Conservation (phyloP, 2,113 vertebrate genomes). For the Hyperoodon ampullatus region DNA sequence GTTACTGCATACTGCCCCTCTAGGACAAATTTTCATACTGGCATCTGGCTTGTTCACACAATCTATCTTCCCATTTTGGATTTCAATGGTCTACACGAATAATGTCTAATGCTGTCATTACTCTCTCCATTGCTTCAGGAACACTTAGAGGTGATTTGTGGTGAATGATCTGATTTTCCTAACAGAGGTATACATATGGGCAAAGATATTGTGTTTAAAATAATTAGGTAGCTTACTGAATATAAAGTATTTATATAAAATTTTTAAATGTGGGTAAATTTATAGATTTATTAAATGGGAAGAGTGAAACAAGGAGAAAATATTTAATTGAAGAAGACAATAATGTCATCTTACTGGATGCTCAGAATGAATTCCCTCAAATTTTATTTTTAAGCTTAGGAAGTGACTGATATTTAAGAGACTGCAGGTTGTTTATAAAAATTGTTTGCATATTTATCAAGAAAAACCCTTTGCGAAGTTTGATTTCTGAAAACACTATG, state of each 20-base stretch:
- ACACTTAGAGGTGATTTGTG: not conserved
- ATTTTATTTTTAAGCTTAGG: not conserved
- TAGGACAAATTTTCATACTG: constrained; percentile 42
- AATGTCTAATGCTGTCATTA: not conserved
- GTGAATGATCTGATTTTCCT: not conserved
- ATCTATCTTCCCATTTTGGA: constrained; percentile 2
- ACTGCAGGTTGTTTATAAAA: not conserved
- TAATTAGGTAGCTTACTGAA: not conserved
- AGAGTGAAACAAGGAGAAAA: not conserved
- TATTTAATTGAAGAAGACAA: not conserved
- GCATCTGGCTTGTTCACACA: not conserved
- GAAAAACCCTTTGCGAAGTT: not conserved
- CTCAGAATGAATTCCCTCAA: not conserved
- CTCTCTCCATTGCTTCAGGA: not conserved
- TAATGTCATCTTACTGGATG: not conserved
- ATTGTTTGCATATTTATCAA: not conserved
- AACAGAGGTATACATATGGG: not conserved
- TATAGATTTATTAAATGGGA: not conserved
- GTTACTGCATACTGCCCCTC: not conserved
- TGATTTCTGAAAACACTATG: not conserved
- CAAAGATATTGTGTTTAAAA: not conserved
- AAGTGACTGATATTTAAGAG: not conserved
- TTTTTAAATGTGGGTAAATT: not conserved
- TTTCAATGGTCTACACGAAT: not conserved
- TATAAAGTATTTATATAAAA: not conserved